These are phyloP conservation scores for Procambarus virginalis DNA, from an alignment of 1,140 invertebrate species.

Conservation along the genomic window DNA sequence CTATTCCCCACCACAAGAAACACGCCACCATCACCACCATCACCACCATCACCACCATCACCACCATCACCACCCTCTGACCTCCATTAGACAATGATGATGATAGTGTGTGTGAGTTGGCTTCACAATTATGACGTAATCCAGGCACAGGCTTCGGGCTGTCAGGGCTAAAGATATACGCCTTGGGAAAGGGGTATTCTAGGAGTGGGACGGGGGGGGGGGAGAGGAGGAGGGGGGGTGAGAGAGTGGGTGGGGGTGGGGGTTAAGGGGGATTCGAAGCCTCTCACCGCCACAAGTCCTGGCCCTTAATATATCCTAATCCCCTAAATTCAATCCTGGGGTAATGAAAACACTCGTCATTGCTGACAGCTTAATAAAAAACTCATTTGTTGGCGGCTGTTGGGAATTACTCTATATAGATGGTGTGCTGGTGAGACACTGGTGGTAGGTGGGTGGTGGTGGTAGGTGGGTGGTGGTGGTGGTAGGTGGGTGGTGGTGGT, in stretches of 20 bases:
- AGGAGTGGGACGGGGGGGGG: too few relatives aligned
- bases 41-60: background rate
- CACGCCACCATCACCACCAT: background rate
- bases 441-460: background rate
- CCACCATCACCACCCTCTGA: background rate
- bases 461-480: too few relatives aligned
- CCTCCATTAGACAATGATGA: background rate
- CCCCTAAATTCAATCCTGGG: slow-evolving; percentile 56
- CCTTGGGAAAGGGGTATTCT: background rate
- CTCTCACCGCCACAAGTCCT: too few relatives aligned
- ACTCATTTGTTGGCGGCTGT: slow-evolving; percentile 52
- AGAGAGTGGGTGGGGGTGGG: too few relatives aligned
- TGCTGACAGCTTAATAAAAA: slow-evolving; percentile 62
- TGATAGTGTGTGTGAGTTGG: background rate
- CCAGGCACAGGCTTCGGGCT: slow-evolving; percentile 17
- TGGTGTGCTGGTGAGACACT: background rate
- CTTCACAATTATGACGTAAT: slow-evolving; percentile 55
- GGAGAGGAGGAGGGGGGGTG: too few relatives aligned
- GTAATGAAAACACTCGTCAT: slow-evolving; percentile 65
- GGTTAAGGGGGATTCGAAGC: too few relatives aligned
- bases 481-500: background rate
- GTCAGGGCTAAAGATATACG: background rate
- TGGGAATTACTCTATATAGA: slow-evolving; percentile 47
- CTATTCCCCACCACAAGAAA: too few relatives aligned
- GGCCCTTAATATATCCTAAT: slow-evolving; percentile 45